phyloP scores from a whole-genome alignment of 1,140 invertebrate species.

The Aphis gossypii region DNA sequence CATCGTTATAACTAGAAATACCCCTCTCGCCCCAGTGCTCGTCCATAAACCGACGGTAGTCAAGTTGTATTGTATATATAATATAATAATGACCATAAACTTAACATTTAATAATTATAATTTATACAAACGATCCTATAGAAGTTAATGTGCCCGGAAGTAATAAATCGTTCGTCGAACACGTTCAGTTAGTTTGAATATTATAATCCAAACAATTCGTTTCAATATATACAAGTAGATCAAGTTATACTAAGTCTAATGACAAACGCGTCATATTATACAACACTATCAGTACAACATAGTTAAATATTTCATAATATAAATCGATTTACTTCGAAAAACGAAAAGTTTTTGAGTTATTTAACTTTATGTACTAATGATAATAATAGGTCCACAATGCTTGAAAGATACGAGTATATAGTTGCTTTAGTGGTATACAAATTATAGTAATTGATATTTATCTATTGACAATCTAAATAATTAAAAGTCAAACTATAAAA shows the following conservation, averaged over 20 bases:
- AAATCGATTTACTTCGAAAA: not conserved
- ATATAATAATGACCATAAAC: not conserved
- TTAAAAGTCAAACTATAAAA: no score
- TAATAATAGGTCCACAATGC: no score
- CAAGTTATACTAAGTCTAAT: not conserved
- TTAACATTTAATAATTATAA: not conserved
- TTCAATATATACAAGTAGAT: not conserved
- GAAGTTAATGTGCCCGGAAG: not conserved
- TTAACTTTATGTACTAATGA: no score
- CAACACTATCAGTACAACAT: not conserved
- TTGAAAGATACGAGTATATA: no score
- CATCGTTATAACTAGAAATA: not conserved
- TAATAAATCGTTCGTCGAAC: slow-evolving; percentile 9
- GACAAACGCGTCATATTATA: not conserved
- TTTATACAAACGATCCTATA: not conserved
- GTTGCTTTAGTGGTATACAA: no score
- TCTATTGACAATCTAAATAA: no score
- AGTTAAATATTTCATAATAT: not conserved
- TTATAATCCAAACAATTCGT: not conserved
- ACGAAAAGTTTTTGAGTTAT: not conserved
- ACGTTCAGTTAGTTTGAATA: not conserved
- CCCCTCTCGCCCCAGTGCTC: not conserved
- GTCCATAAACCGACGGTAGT: not conserved
- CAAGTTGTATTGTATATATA: not conserved
- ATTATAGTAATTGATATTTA: no score